phyloP scores from a whole-genome alignment of 2,797 vertebrate genomes.

The Hydrocynus forskahlii region DNA sequence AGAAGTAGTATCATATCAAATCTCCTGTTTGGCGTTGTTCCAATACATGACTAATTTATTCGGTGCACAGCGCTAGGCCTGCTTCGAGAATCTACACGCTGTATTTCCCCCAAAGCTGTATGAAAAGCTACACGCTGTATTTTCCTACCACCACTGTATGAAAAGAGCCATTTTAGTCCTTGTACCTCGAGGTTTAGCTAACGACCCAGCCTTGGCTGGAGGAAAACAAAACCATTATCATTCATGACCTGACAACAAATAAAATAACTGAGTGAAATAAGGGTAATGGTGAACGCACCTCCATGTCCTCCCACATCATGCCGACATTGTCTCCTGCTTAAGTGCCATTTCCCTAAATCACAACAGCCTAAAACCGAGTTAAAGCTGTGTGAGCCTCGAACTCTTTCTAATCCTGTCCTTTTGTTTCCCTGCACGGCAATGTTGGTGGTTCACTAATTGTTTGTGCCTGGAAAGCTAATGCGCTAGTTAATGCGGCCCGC shows the following conservation, averaged over 20 bases:
- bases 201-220: conserved; percentile 42
- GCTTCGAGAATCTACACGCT: conserved; percentile 41
- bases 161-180: conserved; percentile 69
- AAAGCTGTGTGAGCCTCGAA: conserved; percentile 56
- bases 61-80: conserved; percentile 38
- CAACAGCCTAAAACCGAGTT: conserved; percentile 36
- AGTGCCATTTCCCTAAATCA: conserved; percentile 49
- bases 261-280: conserved; percentile 57
- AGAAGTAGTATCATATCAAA: conserved; percentile 18
- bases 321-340: conserved; percentile 60
- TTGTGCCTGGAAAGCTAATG: conserved; percentile 77
- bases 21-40: conserved; percentile 21
- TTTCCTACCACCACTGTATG: conserved; percentile 43
- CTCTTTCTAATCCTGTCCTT: conserved; percentile 68
- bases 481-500: conserved; percentile 73
- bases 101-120: conserved; percentile 31
- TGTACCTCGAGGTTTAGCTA: conserved; percentile 53
- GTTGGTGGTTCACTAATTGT: conserved; percentile 70
- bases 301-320: conserved; percentile 63
- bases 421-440: conserved; percentile 65
- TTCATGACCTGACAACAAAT: conserved; percentile 58
- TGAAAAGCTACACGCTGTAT: conserved; percentile 32
- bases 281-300: conserved; percentile 60
- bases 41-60: conserved; percentile 44
- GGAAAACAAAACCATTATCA: conserved; percentile 66